phyloP scores from a whole-genome alignment of 1,140 invertebrate genomes.

The Papilio xuthus region DNA sequence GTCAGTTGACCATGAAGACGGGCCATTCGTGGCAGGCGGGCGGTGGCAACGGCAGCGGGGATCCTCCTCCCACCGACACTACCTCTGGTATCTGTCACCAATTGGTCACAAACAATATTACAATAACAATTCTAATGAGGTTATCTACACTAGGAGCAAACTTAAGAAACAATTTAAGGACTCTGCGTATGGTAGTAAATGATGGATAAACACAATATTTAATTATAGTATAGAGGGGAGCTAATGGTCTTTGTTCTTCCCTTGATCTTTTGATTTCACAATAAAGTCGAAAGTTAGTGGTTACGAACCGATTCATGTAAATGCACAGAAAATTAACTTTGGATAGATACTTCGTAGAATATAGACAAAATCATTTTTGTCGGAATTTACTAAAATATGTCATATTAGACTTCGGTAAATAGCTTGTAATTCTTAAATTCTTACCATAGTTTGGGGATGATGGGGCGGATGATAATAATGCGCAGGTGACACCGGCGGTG shows the following conservation, averaged over 20 bases:
- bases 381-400: background rate
- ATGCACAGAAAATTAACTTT: too few relatives aligned
- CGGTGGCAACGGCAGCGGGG: constrained; percentile 68
- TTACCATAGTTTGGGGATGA: constrained; percentile 80
- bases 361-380: too few relatives aligned
- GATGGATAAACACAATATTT: too few relatives aligned
- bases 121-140: background rate
- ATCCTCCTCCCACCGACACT: constrained; percentile 70
- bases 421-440: constrained; percentile 31
- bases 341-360: too few relatives aligned
- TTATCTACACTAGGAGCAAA: background rate
- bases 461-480: constrained; percentile 87
- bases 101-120: constrained; percentile 29
- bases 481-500: constrained; percentile 94
- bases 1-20: constrained; percentile 74
- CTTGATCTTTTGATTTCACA: too few relatives aligned
- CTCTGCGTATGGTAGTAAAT: too few relatives aligned
- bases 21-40: constrained; percentile 74
- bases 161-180: too few relatives aligned
- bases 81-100: constrained; percentile 68
- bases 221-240: too few relatives aligned
- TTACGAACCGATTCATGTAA: too few relatives aligned
- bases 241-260: too few relatives aligned
- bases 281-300: too few relatives aligned
- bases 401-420: background rate